Evolutionary conservation across 2,888 invertebrate genomes (phyloP).

Genomic region (Caenorhabditis afra): DNA sequence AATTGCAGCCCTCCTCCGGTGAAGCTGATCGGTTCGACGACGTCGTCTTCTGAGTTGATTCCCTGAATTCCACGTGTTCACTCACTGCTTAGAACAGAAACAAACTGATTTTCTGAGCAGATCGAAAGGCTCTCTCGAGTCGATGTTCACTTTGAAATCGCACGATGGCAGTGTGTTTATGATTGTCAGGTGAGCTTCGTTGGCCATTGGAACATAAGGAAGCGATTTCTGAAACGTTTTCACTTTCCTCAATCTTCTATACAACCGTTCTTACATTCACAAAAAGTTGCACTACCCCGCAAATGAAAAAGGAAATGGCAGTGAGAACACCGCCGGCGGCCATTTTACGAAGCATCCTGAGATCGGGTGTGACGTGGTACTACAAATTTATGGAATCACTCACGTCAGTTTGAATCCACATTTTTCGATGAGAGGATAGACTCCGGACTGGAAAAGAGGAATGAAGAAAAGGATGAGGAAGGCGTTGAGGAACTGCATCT

Average conservation of each 20-base stretch:
- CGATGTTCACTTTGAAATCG: constrained; percentile 41
- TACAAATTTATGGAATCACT: constrained; percentile 12
- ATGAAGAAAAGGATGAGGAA: constrained; percentile 82
- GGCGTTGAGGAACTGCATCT: constrained; percentile 80
- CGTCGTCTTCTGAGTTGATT: constrained; percentile 25
- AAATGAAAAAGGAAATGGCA: constrained; percentile 86
- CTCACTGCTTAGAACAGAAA: neutral
- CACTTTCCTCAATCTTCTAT: neutral
- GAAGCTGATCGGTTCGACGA: constrained; percentile 40
- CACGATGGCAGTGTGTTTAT: constrained; percentile 63
- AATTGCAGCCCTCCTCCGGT: constrained; percentile 11
- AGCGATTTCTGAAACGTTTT: constrained; percentile 46
- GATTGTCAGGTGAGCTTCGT: constrained; percentile 59
- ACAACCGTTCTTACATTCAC: constrained; percentile 58
- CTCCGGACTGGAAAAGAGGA: constrained; percentile 81
- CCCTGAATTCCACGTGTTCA: constrained; percentile 24
- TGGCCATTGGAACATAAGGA: constrained; percentile 52
- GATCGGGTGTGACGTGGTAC: neutral
- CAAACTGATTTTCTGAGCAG: constrained; percentile 18
- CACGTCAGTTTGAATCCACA: constrained; percentile 64
- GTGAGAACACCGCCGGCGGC: constrained; percentile 90
- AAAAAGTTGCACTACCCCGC: constrained; percentile 69
- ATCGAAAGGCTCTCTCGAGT: constrained; percentile 34
- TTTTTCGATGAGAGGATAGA: constrained; percentile 68
- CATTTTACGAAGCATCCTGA: constrained; percentile 89